Base-by-base conservation (phyloP, 2,888 invertebrate species). In the Eupithecia vulgata region DNA sequence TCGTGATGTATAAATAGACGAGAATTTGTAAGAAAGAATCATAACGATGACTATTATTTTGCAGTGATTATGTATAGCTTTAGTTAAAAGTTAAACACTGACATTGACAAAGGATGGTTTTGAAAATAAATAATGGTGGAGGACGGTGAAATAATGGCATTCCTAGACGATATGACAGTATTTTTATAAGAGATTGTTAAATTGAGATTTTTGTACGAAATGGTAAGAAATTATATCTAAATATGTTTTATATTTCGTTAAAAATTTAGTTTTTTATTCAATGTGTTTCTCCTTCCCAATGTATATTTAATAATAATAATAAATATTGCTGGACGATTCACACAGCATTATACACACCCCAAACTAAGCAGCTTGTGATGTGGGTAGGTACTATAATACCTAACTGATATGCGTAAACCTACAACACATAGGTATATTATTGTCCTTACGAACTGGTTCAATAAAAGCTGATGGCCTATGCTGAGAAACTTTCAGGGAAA, bases 221-320 rank as follows among this genome's bases (percentile, higher is more conserved):
- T 72, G 76, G 40, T 78, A 78, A 79, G 70, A 69, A 85, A 81
- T 84, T 25, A 83, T 76, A 82, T 70, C 81, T 82, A 84, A 81
- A 83, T 40, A 83, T 77, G 81, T 70, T 83, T 82, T 83, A 79
- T 85, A 83, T 78, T 75, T 80, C 81, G 78, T 84, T 76, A 66
- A 73, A 81, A 30, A 59, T 5, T 66, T 73, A 57, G n/a, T 30
- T 75, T 45, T 80, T 76, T 67, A 78, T 75, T 73, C 5, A 35
- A 8, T 25, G 5, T 15, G 10, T 0, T 21, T 12, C 10, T 61
- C 61, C 62, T 62, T 62, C 1, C 12, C n/a, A 3, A n/a, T n/a
- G n/a, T n/a, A n/a, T n/a, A n/a, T n/a, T n/a, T n/a, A n/a, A n/a
- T n/a, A n/a, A n/a, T n/a, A n/a, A n/a, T n/a, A n/a, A n/a, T n/a